These are phyloP conservation scores for Pandion haliaetus DNA, from an alignment of 2,113 vertebrate species.

Conservation along the genomic window DNA sequence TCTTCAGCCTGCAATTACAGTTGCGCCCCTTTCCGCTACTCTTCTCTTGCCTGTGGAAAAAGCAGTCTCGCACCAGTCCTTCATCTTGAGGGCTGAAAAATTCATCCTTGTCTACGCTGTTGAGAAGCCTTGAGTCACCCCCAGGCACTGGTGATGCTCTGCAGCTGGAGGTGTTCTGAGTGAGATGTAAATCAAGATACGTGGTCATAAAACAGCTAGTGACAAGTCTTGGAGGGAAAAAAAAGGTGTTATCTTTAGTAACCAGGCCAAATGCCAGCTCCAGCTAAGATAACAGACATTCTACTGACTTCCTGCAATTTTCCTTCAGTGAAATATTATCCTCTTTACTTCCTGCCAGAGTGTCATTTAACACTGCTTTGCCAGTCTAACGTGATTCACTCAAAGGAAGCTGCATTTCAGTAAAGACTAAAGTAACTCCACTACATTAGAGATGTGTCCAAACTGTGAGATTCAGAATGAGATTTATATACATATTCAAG, in stretches of 20 bases:
- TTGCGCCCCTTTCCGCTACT: background rate
- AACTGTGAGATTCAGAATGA: background rate
- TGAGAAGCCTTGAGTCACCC: background rate
- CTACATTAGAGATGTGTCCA: background rate
- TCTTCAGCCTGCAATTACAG: background rate
- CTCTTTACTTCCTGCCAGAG: conserved; percentile 38
- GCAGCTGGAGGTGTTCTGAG: conserved; percentile 12
- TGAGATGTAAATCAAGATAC: conserved; percentile 31
- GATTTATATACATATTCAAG: background rate
- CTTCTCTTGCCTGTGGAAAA: background rate
- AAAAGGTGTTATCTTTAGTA: conserved; percentile 53
- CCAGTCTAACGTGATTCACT: background rate
- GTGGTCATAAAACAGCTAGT: conserved; percentile 26
- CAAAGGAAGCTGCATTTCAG: background rate
- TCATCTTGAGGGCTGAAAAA: background rate
- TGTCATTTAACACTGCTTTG: conserved; percentile 28
- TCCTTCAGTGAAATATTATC: conserved; percentile 56
- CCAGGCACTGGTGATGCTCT: background rate
- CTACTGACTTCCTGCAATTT: conserved; percentile 61
- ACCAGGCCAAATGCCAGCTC: conserved; percentile 52
- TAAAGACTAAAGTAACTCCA: background rate
- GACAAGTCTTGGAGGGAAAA: conserved; percentile 1
- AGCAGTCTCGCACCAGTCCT: background rate
- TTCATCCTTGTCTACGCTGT: background rate
- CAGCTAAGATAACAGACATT: conserved; percentile 63